phyloP scores from a whole-genome alignment of 2,113 vertebrate genomes.

The Pao palembangensis region DNA sequence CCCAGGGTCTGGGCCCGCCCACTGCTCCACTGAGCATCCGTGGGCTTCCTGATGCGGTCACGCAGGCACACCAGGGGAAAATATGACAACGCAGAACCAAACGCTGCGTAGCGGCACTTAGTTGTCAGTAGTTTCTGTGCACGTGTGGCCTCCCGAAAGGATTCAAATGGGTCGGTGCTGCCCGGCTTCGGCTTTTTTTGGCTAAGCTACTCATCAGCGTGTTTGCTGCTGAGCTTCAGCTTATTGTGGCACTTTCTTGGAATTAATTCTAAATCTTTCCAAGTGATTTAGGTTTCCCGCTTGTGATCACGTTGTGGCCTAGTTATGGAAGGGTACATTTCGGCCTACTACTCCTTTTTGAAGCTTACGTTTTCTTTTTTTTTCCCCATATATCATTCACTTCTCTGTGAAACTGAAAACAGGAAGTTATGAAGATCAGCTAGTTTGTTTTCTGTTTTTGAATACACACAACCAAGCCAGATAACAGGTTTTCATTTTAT shows the following conservation, averaged over 20 bases:
- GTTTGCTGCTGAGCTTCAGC: slow-evolving; percentile 24
- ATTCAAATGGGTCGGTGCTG: neutral
- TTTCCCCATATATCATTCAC: slow-evolving; percentile 12
- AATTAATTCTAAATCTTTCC: slow-evolving; percentile 40
- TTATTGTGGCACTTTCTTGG: slow-evolving; percentile 41
- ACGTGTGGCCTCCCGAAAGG: no score
- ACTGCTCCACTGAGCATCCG: no score
- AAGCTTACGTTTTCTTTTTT: slow-evolving; percentile 7
- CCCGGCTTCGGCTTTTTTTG: slow-evolving; percentile 17
- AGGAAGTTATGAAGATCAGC: slow-evolving; percentile 37
- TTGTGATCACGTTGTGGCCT: slow-evolving; percentile 41
- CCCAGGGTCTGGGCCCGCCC: no score
- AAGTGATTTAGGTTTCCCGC: slow-evolving; percentile 21
- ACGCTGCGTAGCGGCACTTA: slow-evolving; percentile 11
- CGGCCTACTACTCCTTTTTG: neutral
- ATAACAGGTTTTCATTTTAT: neutral
- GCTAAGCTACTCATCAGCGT: slow-evolving; percentile 36
- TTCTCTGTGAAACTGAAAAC: slow-evolving; percentile 60
- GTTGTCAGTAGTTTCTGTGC: no score
- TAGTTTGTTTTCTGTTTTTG: neutral
- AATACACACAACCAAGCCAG: neutral
- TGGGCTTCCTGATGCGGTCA: neutral
- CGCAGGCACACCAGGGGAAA: slow-evolving; percentile 12
- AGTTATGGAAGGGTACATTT: slow-evolving; percentile 15
- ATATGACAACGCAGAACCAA: slow-evolving; percentile 24